Evolutionary conservation across 2,888 invertebrate species (phyloP), one percentile per base, ranked within the genome.

Genomic region (Xanthorhoe designata): DNA sequence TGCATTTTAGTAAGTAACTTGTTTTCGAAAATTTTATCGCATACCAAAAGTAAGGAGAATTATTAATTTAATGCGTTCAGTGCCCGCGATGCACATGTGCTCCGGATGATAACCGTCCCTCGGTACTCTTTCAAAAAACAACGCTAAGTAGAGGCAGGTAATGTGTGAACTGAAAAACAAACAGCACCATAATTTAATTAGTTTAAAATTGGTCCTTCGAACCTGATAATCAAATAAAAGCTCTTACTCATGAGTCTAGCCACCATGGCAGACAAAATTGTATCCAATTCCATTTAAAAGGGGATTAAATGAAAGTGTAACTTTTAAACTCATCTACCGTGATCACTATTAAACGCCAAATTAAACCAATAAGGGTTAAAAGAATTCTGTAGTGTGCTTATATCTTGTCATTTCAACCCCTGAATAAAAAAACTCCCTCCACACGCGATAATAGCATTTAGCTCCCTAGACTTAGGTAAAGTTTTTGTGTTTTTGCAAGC

Each of bases 331-430:
- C 61, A 63, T 52, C 58, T 60, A 32, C 66, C 66, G 51, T 70
- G 51, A 68, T 64, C 38, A 49, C 61, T 66, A 38, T 50, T 15
- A 52, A 63, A 58, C 63, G 67, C 70, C 56, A 73, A 78, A 77
- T 71, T 74, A 61, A 50, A 73, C 73, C 72, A 69, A 70, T 68
- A 71, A 74, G 71, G 38, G 65, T 51, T 55, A 56, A 61, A 68
- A 60, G 64, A 69, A 70, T 54, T 55, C 68, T 58, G 61, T 64
- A 68, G 64, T 67, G 62, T 70, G 50, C 75, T 66, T 74, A 70
- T 50, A 78, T 74, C 79, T 78, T 76, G 69, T 81, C 50, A 74
- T 75, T 83, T 80, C 13, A 75, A 15, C 72, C 82, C 81, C 18
- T 15, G 45, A 47, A 50, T 57, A 64, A 57, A 60, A 61, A 65